phyloP scores from a whole-genome alignment of 1,140 invertebrate genomes.

The Drosophila bipectinata region DNA sequence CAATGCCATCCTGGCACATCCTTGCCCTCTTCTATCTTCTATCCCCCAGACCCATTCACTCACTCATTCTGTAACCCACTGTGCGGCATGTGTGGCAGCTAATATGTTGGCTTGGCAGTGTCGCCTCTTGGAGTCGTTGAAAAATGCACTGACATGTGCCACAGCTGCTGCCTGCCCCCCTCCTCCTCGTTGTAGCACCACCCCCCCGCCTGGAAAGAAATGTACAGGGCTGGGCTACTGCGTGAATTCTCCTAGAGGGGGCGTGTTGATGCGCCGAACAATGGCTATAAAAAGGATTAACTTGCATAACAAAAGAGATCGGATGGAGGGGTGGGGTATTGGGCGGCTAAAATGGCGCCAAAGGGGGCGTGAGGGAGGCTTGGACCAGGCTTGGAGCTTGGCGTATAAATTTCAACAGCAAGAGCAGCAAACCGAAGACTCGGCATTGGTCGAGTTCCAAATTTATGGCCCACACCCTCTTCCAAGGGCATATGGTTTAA shows the following conservation, averaged over 20 bases:
- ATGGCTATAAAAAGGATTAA: constrained; percentile 81
- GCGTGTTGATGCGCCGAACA: constrained; percentile 77
- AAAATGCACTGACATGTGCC: constrained; percentile 81
- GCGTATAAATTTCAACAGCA: constrained; percentile 39
- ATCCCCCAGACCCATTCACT: constrained; percentile 9
- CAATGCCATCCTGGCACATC: constrained; percentile 9
- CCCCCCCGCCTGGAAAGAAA: constrained; percentile 53
- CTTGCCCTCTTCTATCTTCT: neutral
- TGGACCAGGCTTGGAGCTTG: constrained; percentile 19
- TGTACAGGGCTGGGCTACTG: constrained; percentile 48
- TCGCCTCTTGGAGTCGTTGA: constrained; percentile 68
- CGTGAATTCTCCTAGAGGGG: constrained; percentile 34
- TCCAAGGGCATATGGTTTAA: constrained; percentile 24
- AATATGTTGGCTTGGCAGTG: constrained; percentile 74
- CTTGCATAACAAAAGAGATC: constrained; percentile 73
- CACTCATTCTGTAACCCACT: constrained; percentile 32
- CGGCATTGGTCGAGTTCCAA: constrained; percentile 49
- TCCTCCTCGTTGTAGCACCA: neutral
- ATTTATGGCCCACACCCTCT: constrained; percentile 34
- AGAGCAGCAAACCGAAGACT: constrained; percentile 14
- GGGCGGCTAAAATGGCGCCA: neutral
- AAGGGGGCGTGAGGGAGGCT: constrained; percentile 1
- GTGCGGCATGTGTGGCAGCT: constrained; percentile 69
- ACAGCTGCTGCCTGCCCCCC: constrained; percentile 45
- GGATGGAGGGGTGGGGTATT: constrained; percentile 7